phyloP scores from a whole-genome alignment of 92 coral and sea anemone species.

The Zoanthus sociatus region DNA sequence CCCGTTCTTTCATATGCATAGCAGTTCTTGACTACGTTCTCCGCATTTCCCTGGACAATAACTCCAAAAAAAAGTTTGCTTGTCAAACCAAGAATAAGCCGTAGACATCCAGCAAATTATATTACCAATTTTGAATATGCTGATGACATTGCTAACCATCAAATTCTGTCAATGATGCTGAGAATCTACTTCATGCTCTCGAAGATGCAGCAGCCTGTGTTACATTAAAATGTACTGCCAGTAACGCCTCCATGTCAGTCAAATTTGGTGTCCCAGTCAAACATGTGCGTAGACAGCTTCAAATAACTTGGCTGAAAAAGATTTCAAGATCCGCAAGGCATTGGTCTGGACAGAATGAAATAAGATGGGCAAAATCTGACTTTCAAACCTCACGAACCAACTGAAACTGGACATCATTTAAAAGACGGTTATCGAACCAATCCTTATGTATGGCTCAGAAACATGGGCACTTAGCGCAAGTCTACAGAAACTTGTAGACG shows the following conservation, averaged over 20 bases:
- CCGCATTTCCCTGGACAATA: background rate
- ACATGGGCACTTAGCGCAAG: no score
- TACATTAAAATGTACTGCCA: no score
- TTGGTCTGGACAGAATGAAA: slow-evolving; percentile 6
- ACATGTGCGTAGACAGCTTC: slow-evolving; percentile 14
- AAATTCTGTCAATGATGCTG: background rate
- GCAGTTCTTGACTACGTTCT: background rate
- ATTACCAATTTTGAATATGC: slow-evolving; percentile 5
- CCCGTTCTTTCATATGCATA: background rate
- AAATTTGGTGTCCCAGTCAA: no score
- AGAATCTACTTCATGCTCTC: background rate
- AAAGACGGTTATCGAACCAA: no score
- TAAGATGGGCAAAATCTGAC: background rate
- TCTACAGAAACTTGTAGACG: no score
- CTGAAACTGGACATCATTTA: no score
- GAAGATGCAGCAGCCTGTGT: no score
- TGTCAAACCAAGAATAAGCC: background rate
- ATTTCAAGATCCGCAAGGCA: no score
- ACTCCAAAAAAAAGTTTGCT: background rate
- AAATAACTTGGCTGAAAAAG: background rate
- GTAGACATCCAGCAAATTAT: background rate
- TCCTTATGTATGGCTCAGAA: no score
- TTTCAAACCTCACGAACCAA: no score
- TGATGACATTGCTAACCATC: slow-evolving; percentile 25
- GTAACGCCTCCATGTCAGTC: no score